phyloP scores from a whole-genome alignment of 92 coral and sea anemone genomes.

The Umimayanthus kanabou region DNA sequence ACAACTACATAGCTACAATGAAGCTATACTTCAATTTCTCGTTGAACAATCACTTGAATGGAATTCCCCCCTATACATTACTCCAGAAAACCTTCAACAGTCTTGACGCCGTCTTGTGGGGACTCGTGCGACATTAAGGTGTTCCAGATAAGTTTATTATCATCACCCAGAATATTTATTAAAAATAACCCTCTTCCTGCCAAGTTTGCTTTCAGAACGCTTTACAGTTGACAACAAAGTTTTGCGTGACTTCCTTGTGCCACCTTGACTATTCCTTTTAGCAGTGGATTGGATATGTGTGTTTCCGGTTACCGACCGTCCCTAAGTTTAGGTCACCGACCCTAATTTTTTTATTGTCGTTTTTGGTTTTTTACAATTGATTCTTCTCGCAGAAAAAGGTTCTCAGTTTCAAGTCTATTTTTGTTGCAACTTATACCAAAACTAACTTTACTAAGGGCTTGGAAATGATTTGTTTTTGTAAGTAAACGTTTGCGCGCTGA shows the following conservation, averaged over 20 bases:
- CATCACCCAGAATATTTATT: background rate
- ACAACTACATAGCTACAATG: background rate
- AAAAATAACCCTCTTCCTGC: background rate
- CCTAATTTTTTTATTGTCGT: too few relatives aligned
- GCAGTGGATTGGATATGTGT: background rate
- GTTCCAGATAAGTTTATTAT: too few relatives aligned
- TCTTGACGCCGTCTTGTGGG: background rate
- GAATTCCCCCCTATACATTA: background rate
- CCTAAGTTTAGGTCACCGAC: too few relatives aligned
- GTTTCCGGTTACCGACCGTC: too few relatives aligned
- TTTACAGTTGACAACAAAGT: background rate
- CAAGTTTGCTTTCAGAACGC: background rate
- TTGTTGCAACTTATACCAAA: too few relatives aligned
- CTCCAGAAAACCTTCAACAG: background rate
- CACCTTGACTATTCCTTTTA: background rate
- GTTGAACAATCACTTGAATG: background rate
- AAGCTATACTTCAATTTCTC: background rate
- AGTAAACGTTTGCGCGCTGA: too few relatives aligned
- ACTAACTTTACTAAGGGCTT: too few relatives aligned
- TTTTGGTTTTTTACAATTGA: too few relatives aligned
- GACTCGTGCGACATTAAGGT: background rate
- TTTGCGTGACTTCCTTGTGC: background rate
- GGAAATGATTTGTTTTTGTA: too few relatives aligned
- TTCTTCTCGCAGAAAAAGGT: too few relatives aligned
- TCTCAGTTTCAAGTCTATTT: too few relatives aligned